These are phyloP conservation scores for Penelope pileata DNA, from an alignment of 2,113 vertebrate genomes.

Conservation along the genomic window DNA sequence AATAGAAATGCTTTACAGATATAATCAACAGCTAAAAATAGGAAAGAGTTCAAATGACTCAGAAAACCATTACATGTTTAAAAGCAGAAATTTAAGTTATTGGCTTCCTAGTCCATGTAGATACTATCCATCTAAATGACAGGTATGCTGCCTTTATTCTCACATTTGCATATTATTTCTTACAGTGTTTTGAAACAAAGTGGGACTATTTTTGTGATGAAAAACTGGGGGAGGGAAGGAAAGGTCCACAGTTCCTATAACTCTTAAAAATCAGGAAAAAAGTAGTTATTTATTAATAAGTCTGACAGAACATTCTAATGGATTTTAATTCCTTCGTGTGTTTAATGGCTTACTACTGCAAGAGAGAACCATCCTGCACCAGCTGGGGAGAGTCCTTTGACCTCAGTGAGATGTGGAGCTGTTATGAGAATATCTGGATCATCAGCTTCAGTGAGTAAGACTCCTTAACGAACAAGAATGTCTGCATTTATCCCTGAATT, in stretches of 20 bases:
- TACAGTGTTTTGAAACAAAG: not conserved
- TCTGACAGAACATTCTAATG: not conserved
- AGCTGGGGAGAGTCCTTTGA: not conserved
- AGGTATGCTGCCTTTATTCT: not conserved
- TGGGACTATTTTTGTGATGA: not conserved
- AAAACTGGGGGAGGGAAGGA: accelerated
- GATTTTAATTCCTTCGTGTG: not conserved
- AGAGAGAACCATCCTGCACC: not conserved
- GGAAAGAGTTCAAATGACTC: not conserved
- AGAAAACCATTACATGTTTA: not conserved
- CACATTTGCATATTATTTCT: not conserved
- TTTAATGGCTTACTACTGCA: not conserved
- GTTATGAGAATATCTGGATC: not conserved
- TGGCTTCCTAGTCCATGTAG: not conserved
- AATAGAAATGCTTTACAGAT: not conserved
- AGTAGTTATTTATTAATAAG: not conserved
- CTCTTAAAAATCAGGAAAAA: not conserved
- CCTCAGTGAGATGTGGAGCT: not conserved
- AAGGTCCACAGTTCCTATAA: accelerated
- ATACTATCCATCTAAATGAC: not conserved
- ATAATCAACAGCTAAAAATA: not conserved
- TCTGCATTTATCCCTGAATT: not conserved
- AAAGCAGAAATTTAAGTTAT: not conserved
- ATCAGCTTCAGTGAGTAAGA: not conserved
- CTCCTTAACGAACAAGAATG: not conserved